Evolutionary conservation across 2,797 vertebrate species (phyloP).

Genomic region (Phylloscopus collybita): DNA sequence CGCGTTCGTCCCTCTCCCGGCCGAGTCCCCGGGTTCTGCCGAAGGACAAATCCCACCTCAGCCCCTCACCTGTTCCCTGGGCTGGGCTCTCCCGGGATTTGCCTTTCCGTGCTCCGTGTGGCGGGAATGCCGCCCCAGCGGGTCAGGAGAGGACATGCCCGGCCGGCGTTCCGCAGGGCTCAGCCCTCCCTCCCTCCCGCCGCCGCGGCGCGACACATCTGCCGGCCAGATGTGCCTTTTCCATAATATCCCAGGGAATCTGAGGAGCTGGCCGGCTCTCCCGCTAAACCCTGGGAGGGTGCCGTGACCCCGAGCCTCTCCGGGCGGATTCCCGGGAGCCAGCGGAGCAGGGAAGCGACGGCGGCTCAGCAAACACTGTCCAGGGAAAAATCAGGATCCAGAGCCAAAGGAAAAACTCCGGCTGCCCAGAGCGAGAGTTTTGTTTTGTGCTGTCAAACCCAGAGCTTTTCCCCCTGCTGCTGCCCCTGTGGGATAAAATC

Average conservation of each 20-base stretch:
- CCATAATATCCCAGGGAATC: background rate
- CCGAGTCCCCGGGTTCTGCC: rapidly evolving
- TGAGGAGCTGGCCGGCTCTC: background rate
- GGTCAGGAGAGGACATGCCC: background rate
- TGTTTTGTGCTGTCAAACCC: background rate
- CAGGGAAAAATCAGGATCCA: background rate
- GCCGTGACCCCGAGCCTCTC: background rate
- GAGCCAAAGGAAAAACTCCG: background rate
- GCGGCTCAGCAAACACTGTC: rapidly evolving
- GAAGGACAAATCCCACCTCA: background rate
- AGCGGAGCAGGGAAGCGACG: rapidly evolving
- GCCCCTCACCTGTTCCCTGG: rapidly evolving
- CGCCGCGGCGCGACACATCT: background rate
- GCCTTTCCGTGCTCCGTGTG: rapidly evolving
- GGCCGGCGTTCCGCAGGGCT: rapidly evolving
- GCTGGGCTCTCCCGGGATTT: background rate
- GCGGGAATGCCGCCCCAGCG: rapidly evolving
- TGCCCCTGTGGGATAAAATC: background rate
- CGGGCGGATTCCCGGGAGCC: rapidly evolving
- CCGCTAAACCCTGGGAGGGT: rapidly evolving
- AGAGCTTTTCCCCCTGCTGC: background rate
- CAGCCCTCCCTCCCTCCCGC: rapidly evolving
- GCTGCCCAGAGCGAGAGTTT: background rate
- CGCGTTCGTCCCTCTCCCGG: rapidly evolving
- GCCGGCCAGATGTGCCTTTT: background rate